Evolutionary conservation across 2,113 vertebrate species (phyloP), one percentile per base, ranked within the genome.

Genomic region (Phyllostomus discolor): DNA sequence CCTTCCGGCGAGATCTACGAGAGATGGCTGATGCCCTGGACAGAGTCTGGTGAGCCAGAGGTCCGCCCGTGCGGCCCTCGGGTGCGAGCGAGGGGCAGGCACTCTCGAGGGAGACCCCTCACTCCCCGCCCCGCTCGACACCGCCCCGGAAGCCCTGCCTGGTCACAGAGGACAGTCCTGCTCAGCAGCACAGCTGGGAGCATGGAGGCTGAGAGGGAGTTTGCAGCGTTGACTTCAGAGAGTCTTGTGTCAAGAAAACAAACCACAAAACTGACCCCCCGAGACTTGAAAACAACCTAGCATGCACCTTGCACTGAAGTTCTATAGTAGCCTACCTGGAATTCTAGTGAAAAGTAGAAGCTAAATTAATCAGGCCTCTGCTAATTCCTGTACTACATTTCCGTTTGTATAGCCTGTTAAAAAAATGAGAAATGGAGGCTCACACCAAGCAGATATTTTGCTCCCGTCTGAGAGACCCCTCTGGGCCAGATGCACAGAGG

Each of bases 261-360:
- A 97, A 82, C 89, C 81, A 97, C 26, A 17, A 87, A 94, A 73
- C 78, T 88, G 94, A 97, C 96, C 90, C 88, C 88, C 33, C 87
- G 81, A 95, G 69, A 97, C 94, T 84, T 81, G 76, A 86, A 82
- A 92, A 94, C 91, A 94, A 94, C 57, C 78, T 54, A 89, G 95
- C 97, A 98, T 98, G 97, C 97, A 97, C 89, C 96, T 97, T 96
- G 97, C 95, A 97, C 78, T 92, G 97, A 97, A 81, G 52, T 90
- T 90, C 92, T 98, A 96, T 50, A 95, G 82, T 91, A 91, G 75
- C 91, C 91, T 97, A 97, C 79, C 78, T 96, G 94, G 83, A 96
- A 96, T 28, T 96, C 87, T 89, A 97, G 95, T 96, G 96, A 95
- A 96, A 95, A 93, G 86, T 83, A 91, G 93, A 98, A 81, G 86